Base-by-base conservation (phyloP, 2,888 invertebrate genomes). In the Dasypolia templi region DNA sequence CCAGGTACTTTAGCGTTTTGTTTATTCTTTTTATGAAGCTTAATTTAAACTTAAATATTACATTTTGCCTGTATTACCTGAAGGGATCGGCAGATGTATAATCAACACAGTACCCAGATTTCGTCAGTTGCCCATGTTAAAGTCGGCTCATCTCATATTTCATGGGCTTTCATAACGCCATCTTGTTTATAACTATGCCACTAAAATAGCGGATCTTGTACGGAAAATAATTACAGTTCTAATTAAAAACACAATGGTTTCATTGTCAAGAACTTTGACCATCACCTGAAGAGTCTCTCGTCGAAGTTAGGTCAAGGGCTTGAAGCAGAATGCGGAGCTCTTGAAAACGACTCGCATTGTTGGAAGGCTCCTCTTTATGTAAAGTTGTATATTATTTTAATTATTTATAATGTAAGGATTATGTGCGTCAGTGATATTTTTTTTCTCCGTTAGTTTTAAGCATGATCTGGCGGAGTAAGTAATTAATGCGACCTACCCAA, bases 261-360 rank as follows among this genome's bases (percentile, higher is more conserved):
- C 26, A 63, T 0, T 44, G 81, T 29, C 46, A 55, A 65, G 49
- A 76, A 76, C 59, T 35, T 76, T 76, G 81, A 61, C 76, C 53
- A 44, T 59, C 81, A 81, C 35, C 77, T 75, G 81, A 49, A 75
- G 64, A 77, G 55, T 17, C 12, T 61, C 76, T 81, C 59, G 81
- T 81, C 81, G 32, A 26, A 81, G 65, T 59, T 55, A n/a, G 81
- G 76, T 77, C 81, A 77, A 81, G 81, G 35, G 65, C 12, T 77
- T 75, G 59, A 66, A 49, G 59, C 42, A 61, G 59, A 65, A 42
- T 44, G 39, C n/a, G 42, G 61, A 44, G 19, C 81, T 59, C 81
- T 65, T 75, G 53, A 81, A 32, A 29, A 42, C 59, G 49, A 59
- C 49, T 65, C 42, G 46, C 80, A 44, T 62, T 80, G 59, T 75